Base-by-base conservation (phyloP, 1,140 invertebrate species). In the Drosophila leontia region DNA sequence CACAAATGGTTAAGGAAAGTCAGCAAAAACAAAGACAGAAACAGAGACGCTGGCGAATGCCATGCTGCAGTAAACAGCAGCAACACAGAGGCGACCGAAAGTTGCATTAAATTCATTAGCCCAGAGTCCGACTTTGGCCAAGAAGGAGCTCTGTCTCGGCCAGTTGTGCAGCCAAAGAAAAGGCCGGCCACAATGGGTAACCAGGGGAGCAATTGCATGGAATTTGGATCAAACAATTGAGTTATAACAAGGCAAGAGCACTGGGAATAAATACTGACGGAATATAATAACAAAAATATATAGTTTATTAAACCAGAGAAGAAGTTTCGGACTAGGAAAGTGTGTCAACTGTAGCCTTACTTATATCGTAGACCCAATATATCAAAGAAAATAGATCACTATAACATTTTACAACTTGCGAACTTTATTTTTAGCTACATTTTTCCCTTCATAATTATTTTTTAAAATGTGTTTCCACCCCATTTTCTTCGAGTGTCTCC, bases 211-310 rank as follows among this genome's bases (percentile, higher is more conserved):
- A 90, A 90, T 90, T 90, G 84, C 83, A 70, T 75, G 85, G 85
- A 84, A 90, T 90, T 90, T 84, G 85, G 85, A 90, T 90, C 85
- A 90, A 72, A 74, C 85, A 80, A 90, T 90, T 90, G 85, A 90
- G 85, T 79, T 90, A 90, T 90, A 90, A 82, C 69, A 70, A 68
- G 59, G 61, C 61, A 48, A 39, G 32, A 48, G 23, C 41, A 57
- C 69, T 65, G 55, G 19, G 12, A 58, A 72, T 50, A 63, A 71
- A 51, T 47, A 44, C 1, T 19, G 13, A 0, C n/a, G n/a, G n/a
- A n/a, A n/a, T n/a, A n/a, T n/a, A n/a, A n/a, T n/a, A n/a, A n/a
- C n/a, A n/a, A n/a, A n/a, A n/a, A n/a, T n/a, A n/a, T n/a, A n/a
- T n/a, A n/a, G n/a, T n/a, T n/a, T n/a, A n/a, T n/a, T n/a, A n/a